Conservation (phyloP, 2,797 vertebrate genomes). For the Neomorphus geoffroyi region DNA sequence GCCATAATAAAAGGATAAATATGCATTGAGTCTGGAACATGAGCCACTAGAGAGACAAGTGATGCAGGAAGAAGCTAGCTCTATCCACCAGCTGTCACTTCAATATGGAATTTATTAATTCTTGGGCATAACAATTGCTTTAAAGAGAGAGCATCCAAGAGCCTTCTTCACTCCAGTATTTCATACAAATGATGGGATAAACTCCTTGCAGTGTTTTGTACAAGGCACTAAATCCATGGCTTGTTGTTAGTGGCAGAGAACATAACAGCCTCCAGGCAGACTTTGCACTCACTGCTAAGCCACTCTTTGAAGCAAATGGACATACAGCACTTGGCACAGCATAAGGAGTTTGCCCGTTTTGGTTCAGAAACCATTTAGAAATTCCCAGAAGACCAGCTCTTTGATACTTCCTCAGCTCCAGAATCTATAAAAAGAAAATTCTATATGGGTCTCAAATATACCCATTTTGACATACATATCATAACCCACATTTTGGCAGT, state of each 20-base stretch:
- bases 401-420: neutral
- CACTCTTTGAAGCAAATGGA: neutral
- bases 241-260: neutral
- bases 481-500: neutral
- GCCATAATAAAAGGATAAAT: conserved; percentile 48
- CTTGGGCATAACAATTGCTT: conserved; percentile 30
- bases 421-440: neutral
- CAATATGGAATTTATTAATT: conserved; percentile 73
- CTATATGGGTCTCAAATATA: neutral
- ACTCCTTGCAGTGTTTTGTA: neutral
- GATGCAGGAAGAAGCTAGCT: conserved; percentile 47
- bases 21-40: conserved; percentile 50
- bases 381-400: neutral
- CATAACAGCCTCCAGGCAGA: neutral
- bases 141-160: neutral
- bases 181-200: neutral
- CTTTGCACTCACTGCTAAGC: neutral
- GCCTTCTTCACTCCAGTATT: neutral
- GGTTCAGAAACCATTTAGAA: neutral
- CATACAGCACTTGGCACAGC: neutral
- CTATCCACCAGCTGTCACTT: conserved; percentile 65
- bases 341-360: neutral
- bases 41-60: conserved; percentile 54
- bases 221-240: neutral
- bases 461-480: neutral